These are phyloP conservation scores for Drosophila pseudotalamancana DNA, from an alignment of 2,888 invertebrate genomes.

Conservation along the genomic window DNA sequence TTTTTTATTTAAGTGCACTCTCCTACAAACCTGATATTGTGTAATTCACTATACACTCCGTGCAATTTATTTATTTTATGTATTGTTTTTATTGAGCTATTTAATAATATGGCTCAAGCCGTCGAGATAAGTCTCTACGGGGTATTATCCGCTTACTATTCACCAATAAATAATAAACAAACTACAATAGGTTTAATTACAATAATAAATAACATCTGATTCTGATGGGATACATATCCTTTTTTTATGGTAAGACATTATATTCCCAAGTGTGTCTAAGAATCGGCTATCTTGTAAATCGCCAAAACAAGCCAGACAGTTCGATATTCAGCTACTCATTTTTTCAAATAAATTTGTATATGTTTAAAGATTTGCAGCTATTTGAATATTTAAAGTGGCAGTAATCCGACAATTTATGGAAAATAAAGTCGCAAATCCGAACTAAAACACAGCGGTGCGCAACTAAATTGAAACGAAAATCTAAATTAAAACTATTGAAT, in stretches of 20 bases:
- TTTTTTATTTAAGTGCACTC: conserved; percentile 15
- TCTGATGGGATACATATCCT: no score
- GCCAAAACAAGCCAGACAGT: no score
- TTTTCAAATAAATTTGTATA: background rate
- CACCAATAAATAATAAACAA: no score
- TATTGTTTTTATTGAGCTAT: conserved; percentile 2
- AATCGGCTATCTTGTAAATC: no score
- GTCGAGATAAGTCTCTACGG: background rate
- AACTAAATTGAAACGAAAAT: conserved; percentile 34
- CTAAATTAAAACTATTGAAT: conserved; percentile 25
- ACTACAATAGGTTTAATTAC: no score
- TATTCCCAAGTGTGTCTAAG: no score
- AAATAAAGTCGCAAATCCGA: background rate
- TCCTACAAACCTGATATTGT: conserved; percentile 24
- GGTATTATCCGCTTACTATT: background rate
- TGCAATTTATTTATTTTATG: conserved; percentile 21
- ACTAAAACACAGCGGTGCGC: background rate
- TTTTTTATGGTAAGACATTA: no score
- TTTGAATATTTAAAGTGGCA: background rate
- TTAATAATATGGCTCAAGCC: background rate
- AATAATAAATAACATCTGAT: no score
- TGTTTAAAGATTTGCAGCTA: background rate
- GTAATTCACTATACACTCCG: conserved; percentile 44
- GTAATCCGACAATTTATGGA: background rate
- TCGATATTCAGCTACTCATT: background rate